Base-by-base conservation (phyloP, 1,140 invertebrate species). In the Adelges cooleyi region DNA sequence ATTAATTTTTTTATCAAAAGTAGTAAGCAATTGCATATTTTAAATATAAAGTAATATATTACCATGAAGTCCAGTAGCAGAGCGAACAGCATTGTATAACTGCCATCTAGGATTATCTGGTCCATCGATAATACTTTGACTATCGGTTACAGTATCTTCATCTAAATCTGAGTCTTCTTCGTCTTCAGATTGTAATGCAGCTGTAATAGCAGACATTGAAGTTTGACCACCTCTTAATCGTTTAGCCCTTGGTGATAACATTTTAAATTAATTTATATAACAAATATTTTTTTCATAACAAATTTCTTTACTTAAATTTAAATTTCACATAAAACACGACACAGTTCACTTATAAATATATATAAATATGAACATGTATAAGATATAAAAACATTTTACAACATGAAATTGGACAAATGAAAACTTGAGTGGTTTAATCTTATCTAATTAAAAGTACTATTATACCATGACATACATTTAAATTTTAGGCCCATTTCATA, bases 41-140 rank as follows among this genome's bases (percentile, higher is more conserved):
- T 48, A 66, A 65, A 33, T 27, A n/a, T 52, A 38, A 46, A 53
- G 46, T 29, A 38, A 29, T 51, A 22, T 42, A n/a, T 74, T 77
- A 81, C 85, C 86, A 74, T 79, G 80, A 59, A 80, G 75, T 68
- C 81, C 83, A n/a, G 81, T 81, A 68, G 82, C 81, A 70, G 82
- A 86, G 72, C 84, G 83, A 17, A 93, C 81, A 65, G 83, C 80
- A 71, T 89, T 84, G 71, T 87, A 87, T 2, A 95, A 74, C 68
- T 86, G 82, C 89, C 89, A 92, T 65, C 84, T 82, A 10, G 85
- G 86, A 71, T 85, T 86, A 68, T 88, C 82, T 42, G 80, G 79
- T 67, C 84, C 82, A 52, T 83, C 81, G 22, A 75, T 77, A 48
- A 81, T 80, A 17, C 80, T 81, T 29, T 80, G 78, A 50, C 85